Base-by-base conservation (phyloP, 2,797 vertebrate genomes). In the Geotrypetes seraphini region DNA sequence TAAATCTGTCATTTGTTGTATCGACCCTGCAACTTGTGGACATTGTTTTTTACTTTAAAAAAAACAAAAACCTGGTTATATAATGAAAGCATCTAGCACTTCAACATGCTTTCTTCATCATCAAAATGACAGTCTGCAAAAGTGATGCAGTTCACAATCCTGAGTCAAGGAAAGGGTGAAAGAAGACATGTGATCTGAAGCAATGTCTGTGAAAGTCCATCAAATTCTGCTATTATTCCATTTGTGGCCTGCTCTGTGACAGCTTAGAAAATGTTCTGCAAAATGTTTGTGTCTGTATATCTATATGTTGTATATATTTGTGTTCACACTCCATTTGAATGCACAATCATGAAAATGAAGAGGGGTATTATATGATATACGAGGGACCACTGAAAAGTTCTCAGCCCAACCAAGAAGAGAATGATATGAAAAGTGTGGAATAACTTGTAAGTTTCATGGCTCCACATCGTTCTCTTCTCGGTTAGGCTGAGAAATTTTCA, bases 171-270 rank as follows among this genome's bases (percentile, higher is more conserved):
- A 31, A 53, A 49, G 57, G 51, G 36, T 56, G 43, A 65, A 50
- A 50, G 53, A 57, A 39, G 36, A 25, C 40, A 21, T 19, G 32
- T 44, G 50, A 50, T 47, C 53, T 53, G 39, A 60, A 50, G 63
- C 56, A 44, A 53, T 64, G 43, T 71, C 63, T 65, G 40, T 60
- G 57, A 63, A 53, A 68, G 49, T 60, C 54, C 25, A 54, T 56
- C 63, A 63, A 54, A 61, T 61, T 63, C 60, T 48, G 52, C 45
- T 54, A 42, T 55, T 63, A 40, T 51, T 57, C 57, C 16, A 25
- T 53, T 60, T 65, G 29, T 40, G 41, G 45, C 25, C 12, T 60
- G 52, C 69, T 61, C 26, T 58, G 46, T 47, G 31, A 59, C 41
- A 52, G 54, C 47, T 58, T 39, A 44, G 62, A 66, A 46, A 54